Conservation (phyloP, 1,140 invertebrate genomes). For the Heliothis subflexa region DNA sequence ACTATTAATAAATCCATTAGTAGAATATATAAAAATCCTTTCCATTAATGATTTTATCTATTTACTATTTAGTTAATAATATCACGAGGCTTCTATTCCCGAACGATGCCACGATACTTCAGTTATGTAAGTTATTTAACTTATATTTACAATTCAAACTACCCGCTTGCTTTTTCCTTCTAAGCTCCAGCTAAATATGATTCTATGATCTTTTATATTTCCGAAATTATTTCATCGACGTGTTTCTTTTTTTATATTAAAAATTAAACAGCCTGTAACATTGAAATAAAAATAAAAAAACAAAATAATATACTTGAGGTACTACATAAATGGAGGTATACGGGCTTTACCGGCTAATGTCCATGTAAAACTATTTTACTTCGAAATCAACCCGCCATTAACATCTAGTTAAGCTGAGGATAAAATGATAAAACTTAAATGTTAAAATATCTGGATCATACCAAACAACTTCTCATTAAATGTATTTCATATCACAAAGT, state of each 20-base stretch:
- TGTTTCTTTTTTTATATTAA: conserved; percentile 45
- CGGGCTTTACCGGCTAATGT: conserved; percentile 43
- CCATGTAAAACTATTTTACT: conserved; percentile 33
- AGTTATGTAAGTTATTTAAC: conserved; percentile 74
- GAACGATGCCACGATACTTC: conserved; percentile 79
- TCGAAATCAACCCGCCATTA: conserved; percentile 38
- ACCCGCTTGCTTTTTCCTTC: conserved; percentile 79
- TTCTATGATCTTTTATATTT: conserved; percentile 64
- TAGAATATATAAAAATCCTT: conserved; percentile 86
- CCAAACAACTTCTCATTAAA: conserved; percentile 76
- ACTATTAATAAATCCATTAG: conserved; percentile 84
- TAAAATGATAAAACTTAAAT: conserved; percentile 69
- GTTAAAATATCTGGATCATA: conserved; percentile 75
- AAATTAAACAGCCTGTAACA: conserved; percentile 74
- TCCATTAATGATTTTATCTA: conserved; percentile 84
- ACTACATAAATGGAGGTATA: conserved; percentile 80
- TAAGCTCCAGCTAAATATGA: conserved; percentile 76
- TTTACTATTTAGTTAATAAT: conserved; percentile 85
- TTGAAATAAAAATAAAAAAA: conserved; percentile 81
- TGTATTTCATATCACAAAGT: conserved; percentile 81
- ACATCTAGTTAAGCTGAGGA: conserved; percentile 65
- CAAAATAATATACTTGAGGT: conserved; percentile 84
- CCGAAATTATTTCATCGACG: conserved; percentile 59
- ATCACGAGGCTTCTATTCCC: conserved; percentile 83
- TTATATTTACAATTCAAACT: conserved; percentile 85